Evolutionary conservation across 2,797 vertebrate genomes (phyloP), one percentile per base, ranked within the genome.

Genomic region (Lophotriccus pileatus): DNA sequence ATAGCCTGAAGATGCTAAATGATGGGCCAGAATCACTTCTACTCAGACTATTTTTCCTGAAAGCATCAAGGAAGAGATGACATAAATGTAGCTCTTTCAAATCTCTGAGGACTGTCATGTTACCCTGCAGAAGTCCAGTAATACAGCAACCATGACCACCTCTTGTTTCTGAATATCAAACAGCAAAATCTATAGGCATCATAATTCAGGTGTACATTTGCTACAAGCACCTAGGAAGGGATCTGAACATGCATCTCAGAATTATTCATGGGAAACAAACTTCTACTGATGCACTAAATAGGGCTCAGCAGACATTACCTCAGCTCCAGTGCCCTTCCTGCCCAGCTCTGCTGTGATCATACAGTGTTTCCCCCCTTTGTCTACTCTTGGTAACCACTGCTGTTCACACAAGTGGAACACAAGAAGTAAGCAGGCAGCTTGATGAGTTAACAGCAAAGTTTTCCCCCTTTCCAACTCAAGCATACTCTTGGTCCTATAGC

Each of bases 281-380:
- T 69, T 87, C 0, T 14, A 41, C 1, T 73, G 72, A 83, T 39
- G 60, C 22, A 56, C 10, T 66, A 36, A 76, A 66, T 23, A 53
- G 41, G 39, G 28, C 12, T 60, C 5, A 13, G 63, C 59, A 93
- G 95, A 92, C 16, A 0, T 90, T 84, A 93, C 75, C 70, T 95
- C 81, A 96, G 92, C 15, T 39, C 20, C 69, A 64, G 34, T 14
- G 56, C 72, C 53, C 79, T 92, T 94, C 91, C 94, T 95, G 93
- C 55, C 41, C 39, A 49, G 9, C 49, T 77, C 62, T 58, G 46
- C 63, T 85, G 62, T 50, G 87, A 60, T 78, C 76, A 37, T 17
- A 11, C 37, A 50, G 50, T 43, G 34, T 77, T 96, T 94, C 76
- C 89, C 49, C 16, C 0, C 68, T 91, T 96, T 87, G 82, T 95